A percentile compares a stretch with the other conserved stretches of the same genome.
Evolutionary conservation across 2,888 invertebrate species (phyloP).

Genomic region (Xestoiulus laeticollis): DNA sequence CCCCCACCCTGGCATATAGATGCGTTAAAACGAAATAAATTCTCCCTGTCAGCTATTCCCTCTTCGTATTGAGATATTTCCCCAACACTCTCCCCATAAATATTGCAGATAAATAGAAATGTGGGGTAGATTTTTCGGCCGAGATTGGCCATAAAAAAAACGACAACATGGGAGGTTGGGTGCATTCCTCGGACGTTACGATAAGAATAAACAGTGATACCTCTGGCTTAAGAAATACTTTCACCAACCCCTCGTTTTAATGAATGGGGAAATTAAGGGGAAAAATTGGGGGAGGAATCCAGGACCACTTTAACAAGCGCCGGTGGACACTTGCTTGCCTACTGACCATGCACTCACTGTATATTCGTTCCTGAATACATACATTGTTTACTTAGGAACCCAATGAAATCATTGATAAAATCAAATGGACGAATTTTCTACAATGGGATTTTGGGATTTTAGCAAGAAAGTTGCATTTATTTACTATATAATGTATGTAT

Average conservation of each 20-base stretch:
- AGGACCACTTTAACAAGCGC: not conserved
- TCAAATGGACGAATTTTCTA: not conserved
- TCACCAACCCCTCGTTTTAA: slow-evolving; percentile 35
- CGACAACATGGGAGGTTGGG: slow-evolving; percentile 43
- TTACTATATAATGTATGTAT: no score
- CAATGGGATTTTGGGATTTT: not conserved
- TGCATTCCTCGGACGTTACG: slow-evolving; percentile 14
- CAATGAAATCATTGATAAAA: not conserved
- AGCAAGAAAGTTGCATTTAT: not conserved
- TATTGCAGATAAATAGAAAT: slow-evolving; percentile 41
- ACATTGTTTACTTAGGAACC: not conserved
- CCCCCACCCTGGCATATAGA: not conserved
- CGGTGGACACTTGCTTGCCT: not conserved
- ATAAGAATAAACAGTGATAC: slow-evolving; percentile 40
- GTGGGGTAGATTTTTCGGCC: slow-evolving; percentile 34
- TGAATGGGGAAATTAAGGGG: slow-evolving; percentile 39
- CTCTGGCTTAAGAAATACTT: slow-evolving; percentile 33
- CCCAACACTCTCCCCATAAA: slow-evolving; percentile 38
- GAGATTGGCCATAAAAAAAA: slow-evolving; percentile 29
- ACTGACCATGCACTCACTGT: not conserved
- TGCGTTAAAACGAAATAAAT: slow-evolving; percentile 28
- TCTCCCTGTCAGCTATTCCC: not conserved
- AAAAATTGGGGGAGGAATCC: slow-evolving; percentile 36
- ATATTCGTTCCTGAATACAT: not conserved
- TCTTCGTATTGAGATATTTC: slow-evolving; percentile 30